Conservation (phyloP, 2,888 invertebrate genomes). For the Tachina grossa region DNA sequence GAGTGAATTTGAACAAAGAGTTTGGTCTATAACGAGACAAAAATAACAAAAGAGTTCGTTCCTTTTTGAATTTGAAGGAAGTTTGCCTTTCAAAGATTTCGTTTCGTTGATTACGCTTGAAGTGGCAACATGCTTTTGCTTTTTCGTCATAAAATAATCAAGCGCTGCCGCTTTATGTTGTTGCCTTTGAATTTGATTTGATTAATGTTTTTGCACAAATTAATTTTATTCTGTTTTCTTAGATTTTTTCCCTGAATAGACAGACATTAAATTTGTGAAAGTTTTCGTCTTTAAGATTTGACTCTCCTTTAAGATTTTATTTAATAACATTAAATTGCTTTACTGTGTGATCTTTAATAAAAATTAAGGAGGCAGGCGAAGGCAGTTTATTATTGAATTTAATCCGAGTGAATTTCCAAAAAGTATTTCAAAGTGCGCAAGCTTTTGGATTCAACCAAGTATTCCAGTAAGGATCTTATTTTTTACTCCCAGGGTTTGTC, state of each 20-base stretch:
- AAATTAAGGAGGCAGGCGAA: neutral
- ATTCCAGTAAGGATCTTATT: too few species aligned
- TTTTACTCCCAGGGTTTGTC: too few species aligned
- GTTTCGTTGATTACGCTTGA: slow-evolving; percentile 41
- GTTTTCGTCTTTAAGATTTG: neutral
- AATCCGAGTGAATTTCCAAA: too few species aligned
- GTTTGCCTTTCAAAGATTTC: slow-evolving; percentile 60
- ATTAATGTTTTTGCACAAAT: slow-evolving; percentile 50
- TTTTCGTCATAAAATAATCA: slow-evolving; percentile 43
- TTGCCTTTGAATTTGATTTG: slow-evolving; percentile 6
- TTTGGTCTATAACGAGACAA: slow-evolving; percentile 54
- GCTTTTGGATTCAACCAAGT: too few species aligned
- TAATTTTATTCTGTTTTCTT: neutral
- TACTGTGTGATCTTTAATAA: neutral
- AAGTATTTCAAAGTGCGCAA: too few species aligned
- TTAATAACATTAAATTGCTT: neutral
- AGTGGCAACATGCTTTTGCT: slow-evolving; percentile 39
- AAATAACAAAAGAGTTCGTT: slow-evolving; percentile 49
- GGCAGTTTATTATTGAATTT: too few species aligned
- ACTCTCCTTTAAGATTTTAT: neutral
- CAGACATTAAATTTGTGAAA: neutral
- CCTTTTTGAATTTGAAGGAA: slow-evolving; percentile 54
- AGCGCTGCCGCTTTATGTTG: slow-evolving; percentile 4
- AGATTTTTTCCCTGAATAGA: neutral
- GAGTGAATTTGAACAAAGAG: slow-evolving; percentile 68